Percentiles rank a stretch among this genome's conserved stretches.
Evolutionary conservation across 2,888 invertebrate genomes (phyloP).

Genomic region (Acholoe squamosa): DNA sequence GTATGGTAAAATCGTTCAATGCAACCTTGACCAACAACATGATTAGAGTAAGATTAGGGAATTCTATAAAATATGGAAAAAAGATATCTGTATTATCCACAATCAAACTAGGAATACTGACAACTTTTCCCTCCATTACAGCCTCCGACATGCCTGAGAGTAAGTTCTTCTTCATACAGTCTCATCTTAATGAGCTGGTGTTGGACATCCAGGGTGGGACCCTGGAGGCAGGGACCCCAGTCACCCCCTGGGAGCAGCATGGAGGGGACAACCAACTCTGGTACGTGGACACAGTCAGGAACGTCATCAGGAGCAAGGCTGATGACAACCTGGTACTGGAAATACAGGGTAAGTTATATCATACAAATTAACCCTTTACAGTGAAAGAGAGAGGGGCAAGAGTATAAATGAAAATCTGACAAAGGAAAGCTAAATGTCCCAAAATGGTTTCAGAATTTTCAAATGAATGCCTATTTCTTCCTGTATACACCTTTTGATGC

Average conservation of each 20-base stretch:
- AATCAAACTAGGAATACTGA: too few species aligned
- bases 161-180: constrained; percentile 64
- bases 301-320: constrained; percentile 58
- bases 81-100: too few species aligned
- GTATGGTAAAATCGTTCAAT: too few species aligned
- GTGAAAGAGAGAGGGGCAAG: too few species aligned
- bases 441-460: too few species aligned
- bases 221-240: background rate
- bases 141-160: constrained; percentile 46
- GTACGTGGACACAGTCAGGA: constrained; percentile 40
- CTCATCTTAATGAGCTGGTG: constrained; percentile 60
- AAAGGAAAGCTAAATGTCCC: too few species aligned
- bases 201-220: constrained; percentile 24
- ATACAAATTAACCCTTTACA: background rate
- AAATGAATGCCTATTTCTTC: too few species aligned
- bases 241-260: constrained; percentile 56
- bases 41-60: too few species aligned
- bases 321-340: constrained; percentile 60
- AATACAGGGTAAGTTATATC: constrained; percentile 53
- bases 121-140: background rate
- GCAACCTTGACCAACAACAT: too few species aligned
- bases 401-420: too few species aligned
- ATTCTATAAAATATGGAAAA: too few species aligned
- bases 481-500: too few species aligned
- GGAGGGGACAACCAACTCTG: constrained; percentile 63